Base-by-base conservation (phyloP, 2,888 invertebrate species). In the Eugnorisma glareosa region DNA sequence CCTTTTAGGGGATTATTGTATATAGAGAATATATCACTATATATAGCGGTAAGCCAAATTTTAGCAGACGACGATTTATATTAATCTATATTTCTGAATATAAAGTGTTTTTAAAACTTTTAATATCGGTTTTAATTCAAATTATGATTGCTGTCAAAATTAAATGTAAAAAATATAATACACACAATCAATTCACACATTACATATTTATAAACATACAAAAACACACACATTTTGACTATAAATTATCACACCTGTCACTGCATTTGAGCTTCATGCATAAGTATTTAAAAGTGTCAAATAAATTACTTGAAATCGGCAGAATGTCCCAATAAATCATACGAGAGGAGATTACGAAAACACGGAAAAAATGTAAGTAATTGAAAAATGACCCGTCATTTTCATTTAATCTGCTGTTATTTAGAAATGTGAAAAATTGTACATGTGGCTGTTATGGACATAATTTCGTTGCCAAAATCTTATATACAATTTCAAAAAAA, bases 1-100 rank as follows among this genome's bases (percentile, higher is more conserved):
- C 94, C 94, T 95, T 95, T 91, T 94, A 94, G 93, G 91, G 81
- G 86, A 91, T 11, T 86, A 83, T 89, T 91, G 89, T 93, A 91
- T 90, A 91, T 91, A 91, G 88, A 91, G 88, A 90, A 90, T 90
- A 91, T 92, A 92, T 91, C 89, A 91, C 80, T 87, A 81, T 87
- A 78, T 82, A 76, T 83, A 85, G 85, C 74, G 67, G 43, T 91
- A 90, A 90, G 90, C 83, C 81, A 86, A 90, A 88, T 78, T 68
- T 88, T 89, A 90, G 85, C 90, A 91, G 89, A 91, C 88, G 89
- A 90, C 28, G 78, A 84, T 85, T 88, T 83, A 86, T 64, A 64
- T 85, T 86, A 88, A 85, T 80, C 77, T 86, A 80, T 86, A 90
- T 88, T 88, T 88, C 77, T 85, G 87, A 88, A 67, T 82, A 75